These are phyloP conservation scores for Symphodus melops DNA, from an alignment of 2,113 vertebrate genomes.

Conservation along the genomic window DNA sequence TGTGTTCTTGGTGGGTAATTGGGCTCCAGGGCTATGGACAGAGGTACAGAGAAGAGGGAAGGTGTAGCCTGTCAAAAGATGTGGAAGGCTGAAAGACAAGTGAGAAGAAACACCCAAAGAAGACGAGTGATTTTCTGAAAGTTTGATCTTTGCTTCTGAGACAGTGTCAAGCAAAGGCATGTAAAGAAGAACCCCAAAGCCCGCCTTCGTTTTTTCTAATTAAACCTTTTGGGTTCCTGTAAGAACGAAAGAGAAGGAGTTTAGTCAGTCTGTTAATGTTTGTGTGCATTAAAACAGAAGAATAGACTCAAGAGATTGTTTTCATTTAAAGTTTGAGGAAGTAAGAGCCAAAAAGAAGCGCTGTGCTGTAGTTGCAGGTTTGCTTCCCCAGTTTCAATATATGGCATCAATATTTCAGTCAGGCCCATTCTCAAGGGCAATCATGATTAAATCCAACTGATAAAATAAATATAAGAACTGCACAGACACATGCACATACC, in stretches of 20 bases:
- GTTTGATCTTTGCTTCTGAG: conserved; percentile 27
- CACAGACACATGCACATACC: conserved; percentile 6
- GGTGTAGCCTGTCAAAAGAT: conserved; percentile 57
- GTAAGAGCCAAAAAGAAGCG: conserved; percentile 9
- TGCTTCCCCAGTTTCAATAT: conserved; percentile 20
- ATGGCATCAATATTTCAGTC: conserved; percentile 55
- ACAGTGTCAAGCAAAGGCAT: conserved; percentile 4
- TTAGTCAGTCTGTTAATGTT: neutral
- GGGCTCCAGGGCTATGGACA: conserved; percentile 69
- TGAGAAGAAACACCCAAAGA: conserved; percentile 32
- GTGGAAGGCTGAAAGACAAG: conserved; percentile 33
- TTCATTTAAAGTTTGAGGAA: conserved; percentile 34
- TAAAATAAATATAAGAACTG: conserved; percentile 50
- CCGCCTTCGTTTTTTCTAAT: neutral
- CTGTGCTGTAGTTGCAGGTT: neutral
- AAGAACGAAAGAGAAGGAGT: neutral
- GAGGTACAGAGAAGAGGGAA: conserved; percentile 44
- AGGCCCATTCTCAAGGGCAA: conserved; percentile 51
- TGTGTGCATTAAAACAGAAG: conserved; percentile 12
- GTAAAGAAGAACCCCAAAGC: conserved; percentile 10
- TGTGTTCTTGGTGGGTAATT: conserved; percentile 76
- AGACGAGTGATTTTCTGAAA: conserved; percentile 45
- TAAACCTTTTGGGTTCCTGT: neutral
- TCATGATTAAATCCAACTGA: conserved; percentile 7
- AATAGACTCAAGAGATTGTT: neutral